Evolutionary conservation across 2,113 vertebrate genomes (phyloP).

Genomic region (Rhinolophus sinicus): DNA sequence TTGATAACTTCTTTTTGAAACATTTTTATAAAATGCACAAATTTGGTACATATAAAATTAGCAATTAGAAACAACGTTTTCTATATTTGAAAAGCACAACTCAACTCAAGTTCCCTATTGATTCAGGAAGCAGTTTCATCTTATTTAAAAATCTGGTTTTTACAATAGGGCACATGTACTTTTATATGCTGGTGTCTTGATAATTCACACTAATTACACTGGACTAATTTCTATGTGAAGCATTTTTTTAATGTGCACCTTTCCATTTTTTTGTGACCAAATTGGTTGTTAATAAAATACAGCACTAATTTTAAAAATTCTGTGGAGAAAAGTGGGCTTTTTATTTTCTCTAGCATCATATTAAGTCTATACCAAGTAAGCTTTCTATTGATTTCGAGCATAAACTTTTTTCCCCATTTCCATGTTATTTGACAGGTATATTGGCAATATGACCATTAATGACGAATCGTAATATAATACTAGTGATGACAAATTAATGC

Average conservation of each 20-base stretch:
- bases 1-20: conserved; percentile 44
- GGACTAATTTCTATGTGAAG: conserved; percentile 59
- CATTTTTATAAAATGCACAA: conserved; percentile 57
- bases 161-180: conserved; percentile 43
- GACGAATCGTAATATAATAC: not conserved
- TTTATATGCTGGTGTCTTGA: conserved; percentile 41
- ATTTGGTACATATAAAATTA: conserved; percentile 60
- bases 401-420: not conserved
- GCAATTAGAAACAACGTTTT: conserved; percentile 61
- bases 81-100: conserved; percentile 61
- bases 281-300: conserved; percentile 50
- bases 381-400: not conserved
- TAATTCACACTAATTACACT: conserved; percentile 63
- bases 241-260: conserved; percentile 10
- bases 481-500: not conserved
- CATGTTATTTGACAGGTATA: not conserved
- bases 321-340: not conserved
- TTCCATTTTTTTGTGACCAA: not conserved
- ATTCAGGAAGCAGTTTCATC: conserved; percentile 68
- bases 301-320: conserved; percentile 14
- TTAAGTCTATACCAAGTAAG: not conserved
- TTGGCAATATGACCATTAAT: not conserved
- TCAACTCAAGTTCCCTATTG: conserved; percentile 27
- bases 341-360: conserved; percentile 30
- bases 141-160: conserved; percentile 67